Conservation (phyloP, 2,113 vertebrate genomes). For the Hymenochirus boettgeri region DNA sequence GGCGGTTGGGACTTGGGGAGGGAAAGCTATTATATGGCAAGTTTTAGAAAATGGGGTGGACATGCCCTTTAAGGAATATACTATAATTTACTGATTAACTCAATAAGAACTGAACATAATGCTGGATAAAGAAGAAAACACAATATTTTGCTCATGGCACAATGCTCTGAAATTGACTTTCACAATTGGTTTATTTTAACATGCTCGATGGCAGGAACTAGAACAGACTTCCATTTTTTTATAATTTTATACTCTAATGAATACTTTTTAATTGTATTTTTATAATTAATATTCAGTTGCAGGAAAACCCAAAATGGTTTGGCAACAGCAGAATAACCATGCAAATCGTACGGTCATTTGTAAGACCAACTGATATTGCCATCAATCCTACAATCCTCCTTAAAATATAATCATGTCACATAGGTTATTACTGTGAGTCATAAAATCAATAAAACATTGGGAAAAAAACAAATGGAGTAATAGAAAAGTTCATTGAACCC, state of each 20-base stretch:
- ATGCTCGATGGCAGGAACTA: background rate
- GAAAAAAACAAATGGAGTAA: conserved; percentile 30
- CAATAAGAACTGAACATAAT: no score
- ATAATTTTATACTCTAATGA: background rate
- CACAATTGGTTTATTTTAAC: background rate
- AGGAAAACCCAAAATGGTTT: background rate
- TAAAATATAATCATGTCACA: conserved; percentile 23
- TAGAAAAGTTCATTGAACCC: background rate
- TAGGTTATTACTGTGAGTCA: conserved; percentile 22
- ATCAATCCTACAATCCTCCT: background rate
- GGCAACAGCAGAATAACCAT: background rate
- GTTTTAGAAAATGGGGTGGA: no score
- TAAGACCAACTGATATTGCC: background rate
- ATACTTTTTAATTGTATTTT: background rate
- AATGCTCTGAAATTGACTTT: background rate
- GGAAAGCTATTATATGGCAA: no score
- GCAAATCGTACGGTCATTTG: background rate
- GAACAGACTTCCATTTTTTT: background rate
- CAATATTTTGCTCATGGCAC: background rate
- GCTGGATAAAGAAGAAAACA: no score
- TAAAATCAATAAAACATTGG: conserved; percentile 34
- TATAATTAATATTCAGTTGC: conserved; percentile 5
- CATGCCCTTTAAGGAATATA: no score
- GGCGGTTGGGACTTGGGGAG: no score
- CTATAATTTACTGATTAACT: no score